These are phyloP conservation scores for Trachurus trachurus DNA, from an alignment of 2,797 vertebrate genomes.

Conservation along the genomic window DNA sequence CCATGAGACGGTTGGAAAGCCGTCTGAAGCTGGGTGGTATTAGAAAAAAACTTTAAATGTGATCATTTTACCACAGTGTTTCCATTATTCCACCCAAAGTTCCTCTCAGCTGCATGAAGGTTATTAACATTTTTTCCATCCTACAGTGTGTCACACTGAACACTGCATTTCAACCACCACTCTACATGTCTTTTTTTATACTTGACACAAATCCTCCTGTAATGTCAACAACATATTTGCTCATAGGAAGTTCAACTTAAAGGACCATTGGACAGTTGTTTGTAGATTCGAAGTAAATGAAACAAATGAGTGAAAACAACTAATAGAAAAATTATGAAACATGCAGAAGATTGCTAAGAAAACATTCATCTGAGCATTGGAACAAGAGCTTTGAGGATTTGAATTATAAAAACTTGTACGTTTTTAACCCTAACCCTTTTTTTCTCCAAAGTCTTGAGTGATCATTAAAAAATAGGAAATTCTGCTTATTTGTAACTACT, in stretches of 20 bases:
- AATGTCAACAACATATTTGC: neutral
- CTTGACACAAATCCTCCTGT: no score
- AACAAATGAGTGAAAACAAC: neutral
- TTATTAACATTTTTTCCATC: neutral
- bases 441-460: no score
- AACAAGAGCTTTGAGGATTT: no score
- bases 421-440: no score
- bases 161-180: neutral
- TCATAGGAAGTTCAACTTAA: neutral
- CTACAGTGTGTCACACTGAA: neutral
- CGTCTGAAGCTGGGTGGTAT: constrained; percentile 22
- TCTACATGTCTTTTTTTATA: neutral
- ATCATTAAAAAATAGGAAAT: no score
- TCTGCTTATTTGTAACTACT: no score
- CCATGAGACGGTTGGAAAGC: constrained; percentile 9
- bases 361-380: no score
- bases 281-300: neutral
- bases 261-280: neutral
- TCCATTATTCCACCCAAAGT: constrained; percentile 19
- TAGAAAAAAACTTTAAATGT: neutral
- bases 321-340: neutral
- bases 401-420: no score
- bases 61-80: constrained; percentile 29
- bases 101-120: neutral
- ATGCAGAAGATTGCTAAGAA: neutral